These are phyloP conservation scores for Entomyzon cyanotis DNA, from an alignment of 2,113 vertebrate genomes.

Conservation along the genomic window DNA sequence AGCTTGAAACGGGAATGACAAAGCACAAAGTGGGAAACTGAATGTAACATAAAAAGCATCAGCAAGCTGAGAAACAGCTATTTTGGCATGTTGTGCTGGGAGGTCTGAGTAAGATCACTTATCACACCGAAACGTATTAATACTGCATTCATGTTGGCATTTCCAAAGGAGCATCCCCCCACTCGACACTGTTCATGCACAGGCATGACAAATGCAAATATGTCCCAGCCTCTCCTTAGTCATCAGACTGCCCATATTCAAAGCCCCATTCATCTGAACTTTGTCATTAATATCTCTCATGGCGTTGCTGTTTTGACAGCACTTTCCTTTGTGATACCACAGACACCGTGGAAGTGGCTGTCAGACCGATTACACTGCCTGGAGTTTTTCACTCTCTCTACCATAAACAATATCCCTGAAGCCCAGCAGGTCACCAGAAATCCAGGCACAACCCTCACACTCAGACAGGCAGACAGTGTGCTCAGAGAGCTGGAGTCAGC, in stretches of 20 bases:
- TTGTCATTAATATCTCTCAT: not conserved
- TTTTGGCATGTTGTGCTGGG: not conserved
- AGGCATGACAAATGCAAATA: not conserved
- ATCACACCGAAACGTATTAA: not conserved
- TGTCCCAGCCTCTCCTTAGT: not conserved
- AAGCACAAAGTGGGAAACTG: not conserved
- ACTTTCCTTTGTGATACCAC: slow-evolving; percentile 20
- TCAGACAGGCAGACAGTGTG: not conserved
- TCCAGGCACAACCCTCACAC: not conserved
- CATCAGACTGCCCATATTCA: not conserved
- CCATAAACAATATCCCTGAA: not conserved
- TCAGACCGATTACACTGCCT: slow-evolving; percentile 20
- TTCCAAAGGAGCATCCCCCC: not conserved
- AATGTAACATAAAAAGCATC: not conserved
- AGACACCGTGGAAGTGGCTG: slow-evolving; percentile 33
- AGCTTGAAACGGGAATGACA: not conserved
- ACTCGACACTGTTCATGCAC: not conserved
- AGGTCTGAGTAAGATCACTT: not conserved
- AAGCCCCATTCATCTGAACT: not conserved
- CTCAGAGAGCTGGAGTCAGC: not conserved
- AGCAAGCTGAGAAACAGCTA: not conserved
- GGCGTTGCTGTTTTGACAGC: slow-evolving; percentile 12
- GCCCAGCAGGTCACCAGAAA: slow-evolving; percentile 17
- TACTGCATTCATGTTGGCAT: not conserved
- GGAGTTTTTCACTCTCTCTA: not conserved